A percentile compares a stretch with the other conserved stretches of the same genome.
These are phyloP conservation scores for Diplolepis rosae DNA, from an alignment of 2,888 invertebrate species.

Conservation along the genomic window DNA sequence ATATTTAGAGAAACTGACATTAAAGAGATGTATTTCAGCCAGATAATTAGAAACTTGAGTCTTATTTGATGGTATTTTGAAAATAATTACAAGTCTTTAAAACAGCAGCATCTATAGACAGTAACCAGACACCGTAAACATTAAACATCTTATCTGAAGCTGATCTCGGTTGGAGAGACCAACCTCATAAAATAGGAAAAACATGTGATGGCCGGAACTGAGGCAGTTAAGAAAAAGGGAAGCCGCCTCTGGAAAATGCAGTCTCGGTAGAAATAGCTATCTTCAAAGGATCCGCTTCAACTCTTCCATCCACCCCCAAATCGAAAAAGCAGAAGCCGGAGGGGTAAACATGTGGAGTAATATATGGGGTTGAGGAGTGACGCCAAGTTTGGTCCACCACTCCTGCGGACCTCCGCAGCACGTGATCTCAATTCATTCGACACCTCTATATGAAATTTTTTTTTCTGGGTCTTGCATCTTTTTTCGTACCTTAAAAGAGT, in stretches of 20 bases:
- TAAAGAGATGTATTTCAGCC: no score
- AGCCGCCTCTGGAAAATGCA: constrained; percentile 6
- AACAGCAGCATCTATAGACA: background rate
- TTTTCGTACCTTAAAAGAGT: constrained; percentile 63
- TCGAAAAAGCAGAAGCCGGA: constrained; percentile 35
- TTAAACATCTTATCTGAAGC: constrained; percentile 1
- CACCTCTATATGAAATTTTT: constrained; percentile 64
- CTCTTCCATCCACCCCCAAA: constrained; percentile 24
- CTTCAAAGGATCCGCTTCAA: constrained; percentile 27
- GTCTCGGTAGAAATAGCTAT: background rate
- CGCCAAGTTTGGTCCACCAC: constrained; percentile 55
- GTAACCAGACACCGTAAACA: constrained; percentile 10
- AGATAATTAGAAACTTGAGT: no score
- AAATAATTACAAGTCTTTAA: background rate
- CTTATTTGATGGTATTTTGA: no score
- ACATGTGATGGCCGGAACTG: background rate
- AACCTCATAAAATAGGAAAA: constrained; percentile 9
- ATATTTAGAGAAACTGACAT: no score
- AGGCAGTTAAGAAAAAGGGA: background rate
- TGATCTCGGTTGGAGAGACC: background rate
- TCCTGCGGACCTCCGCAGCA: constrained; percentile 68
- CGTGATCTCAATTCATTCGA: constrained; percentile 73
- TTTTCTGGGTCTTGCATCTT: constrained; percentile 40
- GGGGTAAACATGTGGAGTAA: constrained; percentile 35
- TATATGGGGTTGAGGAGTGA: constrained; percentile 36